phyloP scores from a whole-genome alignment of 2,797 vertebrate genomes.

The Crossoptilon crossoptilon region DNA sequence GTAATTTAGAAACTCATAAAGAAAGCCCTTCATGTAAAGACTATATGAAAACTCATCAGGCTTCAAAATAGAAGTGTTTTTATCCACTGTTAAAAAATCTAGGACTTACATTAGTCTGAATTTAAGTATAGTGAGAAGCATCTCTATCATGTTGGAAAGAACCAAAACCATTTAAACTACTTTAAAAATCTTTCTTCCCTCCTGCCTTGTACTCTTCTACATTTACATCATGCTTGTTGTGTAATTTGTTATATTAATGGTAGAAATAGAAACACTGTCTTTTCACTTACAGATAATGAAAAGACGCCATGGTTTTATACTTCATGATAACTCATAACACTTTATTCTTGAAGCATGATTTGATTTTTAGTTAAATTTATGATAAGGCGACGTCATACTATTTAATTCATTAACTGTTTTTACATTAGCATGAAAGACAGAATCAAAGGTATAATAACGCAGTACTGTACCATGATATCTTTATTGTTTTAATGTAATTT shows the following conservation, averaged over 20 bases:
- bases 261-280: background rate
- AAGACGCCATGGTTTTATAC: background rate
- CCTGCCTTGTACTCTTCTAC: rapidly evolving
- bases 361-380: background rate
- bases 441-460: background rate
- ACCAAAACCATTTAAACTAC: background rate
- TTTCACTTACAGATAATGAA: background rate
- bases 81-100: background rate
- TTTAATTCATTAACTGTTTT: background rate
- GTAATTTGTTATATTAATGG: background rate
- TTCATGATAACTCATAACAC: background rate
- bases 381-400: background rate
- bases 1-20: background rate
- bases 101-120: background rate
- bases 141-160: rapidly evolving
- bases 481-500: background rate
- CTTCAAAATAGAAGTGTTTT: background rate
- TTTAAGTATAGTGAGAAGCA: background rate
- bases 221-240: background rate
- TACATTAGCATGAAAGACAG: background rate
- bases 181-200: background rate
- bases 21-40: background rate
- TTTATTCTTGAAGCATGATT: background rate
- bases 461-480: background rate
- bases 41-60: background rate